Base-by-base conservation (phyloP, 2,888 invertebrate species). In the Hyppa rectilinea region DNA sequence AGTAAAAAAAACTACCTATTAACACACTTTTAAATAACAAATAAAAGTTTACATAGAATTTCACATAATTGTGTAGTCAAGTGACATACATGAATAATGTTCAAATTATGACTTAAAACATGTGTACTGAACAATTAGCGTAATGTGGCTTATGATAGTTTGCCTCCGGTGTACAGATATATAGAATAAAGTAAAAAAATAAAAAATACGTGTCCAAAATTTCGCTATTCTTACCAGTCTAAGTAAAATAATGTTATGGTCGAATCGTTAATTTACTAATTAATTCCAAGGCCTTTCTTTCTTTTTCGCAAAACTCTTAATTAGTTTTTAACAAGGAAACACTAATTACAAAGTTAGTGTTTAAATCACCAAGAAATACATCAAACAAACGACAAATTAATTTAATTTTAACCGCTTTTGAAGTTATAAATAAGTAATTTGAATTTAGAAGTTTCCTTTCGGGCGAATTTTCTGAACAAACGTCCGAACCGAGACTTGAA, bases 361-460 rank as follows among this genome's bases (percentile, higher is more conserved):
- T 63, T 58, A 53, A 79, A 79, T 71, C 56, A 43, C 68, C 45
- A 58, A 80, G 78, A 84, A n/a, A 84, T 80, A 79, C 80, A 87
- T 87, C 68, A 62, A 85, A 83, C 80, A 75, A 85, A 85, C 80
- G 84, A 85, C 84, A 78, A 84, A 87, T 84, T 86, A 84, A 84
- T 88, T 87, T 77, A 78, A 80, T 74, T 80, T 79, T 72, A 79
- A 78, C 82, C 85, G 67, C 81, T 81, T 81, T 73, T 68, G 66
- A 87, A 89, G 82, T 88, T 89, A 92, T 92, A 90, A 92, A 92
- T 92, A 91, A 91, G 89, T 89, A 91, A 90, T 92, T 91, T 82
- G 87, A 87, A 87, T 72, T 60, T 45, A 87, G 84, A 92, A 87
- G 87, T 90, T 89, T 82, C 71, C 83, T 85, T 87, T 84, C 62